phyloP scores from a whole-genome alignment of 2,888 invertebrate species.

The Meteorus cinctellus region DNA sequence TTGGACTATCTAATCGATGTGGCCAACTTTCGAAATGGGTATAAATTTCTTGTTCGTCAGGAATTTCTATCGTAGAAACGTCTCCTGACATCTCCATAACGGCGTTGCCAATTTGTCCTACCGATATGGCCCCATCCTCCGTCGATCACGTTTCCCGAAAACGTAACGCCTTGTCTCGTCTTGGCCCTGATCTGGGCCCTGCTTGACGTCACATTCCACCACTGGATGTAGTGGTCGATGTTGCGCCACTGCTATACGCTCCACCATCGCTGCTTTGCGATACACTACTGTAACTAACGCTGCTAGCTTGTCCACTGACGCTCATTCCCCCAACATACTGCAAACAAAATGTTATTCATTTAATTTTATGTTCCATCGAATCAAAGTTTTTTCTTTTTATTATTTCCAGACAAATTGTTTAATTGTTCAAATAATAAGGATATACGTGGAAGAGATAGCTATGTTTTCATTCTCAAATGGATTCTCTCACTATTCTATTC shows the following conservation, averaged over 20 bases:
- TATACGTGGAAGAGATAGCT: too few relatives aligned
- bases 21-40: constrained; percentile 31
- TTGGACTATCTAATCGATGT: constrained; percentile 36
- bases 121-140: constrained; percentile 46
- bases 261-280: constrained; percentile 69
- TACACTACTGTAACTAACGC: constrained; percentile 70
- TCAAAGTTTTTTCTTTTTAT: not conserved
- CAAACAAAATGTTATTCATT: constrained; percentile 51
- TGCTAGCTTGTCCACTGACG: constrained; percentile 65
- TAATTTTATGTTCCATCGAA: constrained; percentile 8
- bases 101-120: not conserved
- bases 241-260: constrained; percentile 56
- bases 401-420: not conserved
- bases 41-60: constrained; percentile 17
- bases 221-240: constrained; percentile 48
- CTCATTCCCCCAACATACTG: constrained; percentile 68
- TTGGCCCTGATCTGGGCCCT: constrained; percentile 67
- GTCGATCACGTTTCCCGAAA: constrained; percentile 70
- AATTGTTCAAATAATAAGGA: not conserved
- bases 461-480: too few relatives aligned
- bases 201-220: constrained; percentile 69
- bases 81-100: constrained; percentile 4
- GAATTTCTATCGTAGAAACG: constrained; percentile 27
- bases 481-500: too few relatives aligned
- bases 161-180: constrained; percentile 67